Evolutionary conservation across 1,140 invertebrate species (phyloP), one percentile per base, ranked within the genome.

Genomic region (Diabrotica undecimpunctata): DNA sequence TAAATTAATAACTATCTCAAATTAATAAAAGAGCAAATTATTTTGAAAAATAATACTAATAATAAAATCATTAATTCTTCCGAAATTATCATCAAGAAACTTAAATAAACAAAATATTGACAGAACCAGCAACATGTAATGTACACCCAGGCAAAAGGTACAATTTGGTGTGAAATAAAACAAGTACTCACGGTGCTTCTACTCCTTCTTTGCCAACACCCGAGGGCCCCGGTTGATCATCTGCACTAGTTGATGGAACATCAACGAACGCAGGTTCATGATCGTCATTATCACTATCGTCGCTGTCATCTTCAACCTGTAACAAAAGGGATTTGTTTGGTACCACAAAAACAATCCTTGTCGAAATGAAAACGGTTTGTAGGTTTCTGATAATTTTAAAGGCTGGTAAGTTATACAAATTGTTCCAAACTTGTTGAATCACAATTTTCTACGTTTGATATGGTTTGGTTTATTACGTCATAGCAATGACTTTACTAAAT

Each of bases 171-270:
- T 66, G 55, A 71, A 71, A 68, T 68, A 71, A 71, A 68, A 65
- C 62, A 66, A 61, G 57, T 82, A 85, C 83, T 85, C 81, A 85
- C 83, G 82, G 82, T 81, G 81, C 78, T 77, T 83, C 82, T 60
- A 80, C 73, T 73, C 82, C 78, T 54, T 71, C 77, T 76, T 72
- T 83, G 77, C 65, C 82, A 75, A 85, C 69, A n/a, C 84, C 84
- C 0, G 83, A 85, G 0, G 84, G 84, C 41, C 84, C 84, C 35
- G 84, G 73, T 67, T 78, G 75, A n/a, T 78, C 83, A 67, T 83
- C 82, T 5, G 83, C 80, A 57, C 81, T 82, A 0, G 81, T 77
- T 51, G 83, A 68, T 12, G 81, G 77, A 13, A 82, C 80, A 66
- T 81, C 82, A 11, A 81, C 82, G 69, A 81, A 84, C 1, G 83